These are phyloP conservation scores for Alectoris magna DNA, from an alignment of 2,797 vertebrate genomes.

Conservation along the genomic window DNA sequence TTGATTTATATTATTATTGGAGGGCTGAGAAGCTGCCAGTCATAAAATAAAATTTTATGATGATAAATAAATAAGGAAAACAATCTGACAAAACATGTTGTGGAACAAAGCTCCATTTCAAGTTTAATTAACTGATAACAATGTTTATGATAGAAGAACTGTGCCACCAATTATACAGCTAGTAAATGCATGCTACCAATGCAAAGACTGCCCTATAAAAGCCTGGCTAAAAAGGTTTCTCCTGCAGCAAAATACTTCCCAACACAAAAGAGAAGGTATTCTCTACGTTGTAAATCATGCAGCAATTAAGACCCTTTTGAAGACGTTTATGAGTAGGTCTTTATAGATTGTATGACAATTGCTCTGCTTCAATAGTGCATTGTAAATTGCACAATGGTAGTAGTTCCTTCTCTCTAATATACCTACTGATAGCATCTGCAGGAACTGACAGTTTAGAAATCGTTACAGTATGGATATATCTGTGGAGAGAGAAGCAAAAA, in stretches of 20 bases:
- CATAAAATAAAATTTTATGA: conserved; percentile 86
- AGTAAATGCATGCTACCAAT: conserved; percentile 77
- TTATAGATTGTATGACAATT: conserved; percentile 60
- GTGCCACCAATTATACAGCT: conserved; percentile 88
- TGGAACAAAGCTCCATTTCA: conserved; percentile 83
- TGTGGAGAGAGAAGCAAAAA: background rate
- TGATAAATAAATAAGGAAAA: conserved; percentile 89
- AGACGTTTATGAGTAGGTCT: conserved; percentile 34
- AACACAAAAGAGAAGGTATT: conserved; percentile 62
- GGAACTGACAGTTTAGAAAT: conserved; percentile 29
- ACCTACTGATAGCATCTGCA: conserved; percentile 22
- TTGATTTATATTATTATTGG: conserved; percentile 97
- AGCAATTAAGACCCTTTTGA: conserved; percentile 72
- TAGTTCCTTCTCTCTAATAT: conserved; percentile 41
- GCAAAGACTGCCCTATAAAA: conserved; percentile 74
- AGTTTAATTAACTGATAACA: conserved; percentile 92
- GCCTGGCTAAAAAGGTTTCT: conserved; percentile 66
- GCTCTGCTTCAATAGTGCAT: conserved; percentile 31
- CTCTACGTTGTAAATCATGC: conserved; percentile 48
- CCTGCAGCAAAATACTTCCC: conserved; percentile 42
- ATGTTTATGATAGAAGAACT: conserved; percentile 85
- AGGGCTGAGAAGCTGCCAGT: conserved; percentile 87
- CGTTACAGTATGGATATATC: conserved; percentile 11
- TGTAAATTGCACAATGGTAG: conserved; percentile 52
- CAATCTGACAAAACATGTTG: conserved; percentile 85